Evolutionary conservation across 2,888 invertebrate genomes (phyloP).

Genomic region (Molanna angustata): DNA sequence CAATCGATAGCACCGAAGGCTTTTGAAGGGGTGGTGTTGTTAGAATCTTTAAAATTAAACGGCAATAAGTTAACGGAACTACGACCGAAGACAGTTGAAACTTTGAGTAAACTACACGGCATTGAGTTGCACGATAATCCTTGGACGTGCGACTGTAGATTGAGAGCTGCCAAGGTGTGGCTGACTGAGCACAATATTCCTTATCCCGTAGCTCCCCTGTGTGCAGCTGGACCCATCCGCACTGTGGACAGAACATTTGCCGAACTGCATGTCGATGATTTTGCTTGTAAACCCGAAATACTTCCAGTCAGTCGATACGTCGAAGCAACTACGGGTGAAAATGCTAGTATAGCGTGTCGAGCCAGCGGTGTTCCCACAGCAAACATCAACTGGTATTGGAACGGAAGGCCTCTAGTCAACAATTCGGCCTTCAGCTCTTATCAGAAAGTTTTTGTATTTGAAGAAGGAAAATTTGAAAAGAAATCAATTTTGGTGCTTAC

Average conservation of each 20-base stretch:
- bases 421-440: constrained; percentile 76
- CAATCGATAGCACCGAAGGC: constrained; percentile 73
- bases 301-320: constrained; percentile 72
- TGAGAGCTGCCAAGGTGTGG: constrained; percentile 81
- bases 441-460: constrained; percentile 72
- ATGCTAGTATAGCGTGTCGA: constrained; percentile 79
- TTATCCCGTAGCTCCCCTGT: constrained; percentile 74
- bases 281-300: constrained; percentile 82
- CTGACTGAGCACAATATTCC: constrained; percentile 73
- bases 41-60: constrained; percentile 78
- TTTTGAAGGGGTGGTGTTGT: constrained; percentile 71
- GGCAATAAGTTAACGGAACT: constrained; percentile 75
- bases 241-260: constrained; percentile 70
- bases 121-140: constrained; percentile 85
- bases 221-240: constrained; percentile 68
- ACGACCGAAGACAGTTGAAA: constrained; percentile 70
- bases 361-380: constrained; percentile 81
- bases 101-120: constrained; percentile 69
- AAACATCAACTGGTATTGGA: constrained; percentile 83
- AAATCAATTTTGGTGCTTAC: constrained; percentile 73
- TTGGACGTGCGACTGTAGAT: constrained; percentile 84
- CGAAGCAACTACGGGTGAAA: constrained; percentile 77
- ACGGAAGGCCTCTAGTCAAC: constrained; percentile 73
- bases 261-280: constrained; percentile 76
- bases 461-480: constrained; percentile 74